These are phyloP conservation scores for Bradypodion ventrale DNA, from an alignment of 2,797 vertebrate species.

Conservation along the genomic window DNA sequence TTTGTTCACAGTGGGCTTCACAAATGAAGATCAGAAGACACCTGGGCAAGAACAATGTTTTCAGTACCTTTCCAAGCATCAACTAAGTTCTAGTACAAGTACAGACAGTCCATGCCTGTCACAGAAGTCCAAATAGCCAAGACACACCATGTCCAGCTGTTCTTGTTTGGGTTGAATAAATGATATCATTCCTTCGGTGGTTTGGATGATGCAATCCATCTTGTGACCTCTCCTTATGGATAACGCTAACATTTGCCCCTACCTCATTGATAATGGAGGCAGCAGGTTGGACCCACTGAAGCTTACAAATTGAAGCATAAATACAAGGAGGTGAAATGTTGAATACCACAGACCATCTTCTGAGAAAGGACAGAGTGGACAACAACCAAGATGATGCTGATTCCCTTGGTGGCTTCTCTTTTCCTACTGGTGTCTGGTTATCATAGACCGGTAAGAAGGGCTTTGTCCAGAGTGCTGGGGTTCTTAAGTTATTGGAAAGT, in stretches of 20 bases:
- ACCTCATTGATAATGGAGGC: not conserved
- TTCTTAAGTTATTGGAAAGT: not conserved
- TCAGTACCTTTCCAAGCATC: not conserved
- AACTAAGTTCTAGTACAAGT: not conserved
- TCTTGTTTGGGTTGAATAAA: not conserved
- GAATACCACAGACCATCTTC: not conserved
- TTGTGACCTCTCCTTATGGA: not conserved
- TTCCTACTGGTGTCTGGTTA: not conserved
- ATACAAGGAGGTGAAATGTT: not conserved
- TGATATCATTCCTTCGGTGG: not conserved
- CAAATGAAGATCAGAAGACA: not conserved
- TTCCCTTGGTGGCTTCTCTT: not conserved
- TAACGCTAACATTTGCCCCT: not conserved
- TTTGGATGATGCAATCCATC: not conserved
- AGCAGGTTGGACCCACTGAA: not conserved
- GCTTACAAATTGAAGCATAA: not conserved
- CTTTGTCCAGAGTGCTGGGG: not conserved
- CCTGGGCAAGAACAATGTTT: not conserved
- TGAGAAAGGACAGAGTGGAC: not conserved
- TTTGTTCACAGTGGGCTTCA: not conserved
- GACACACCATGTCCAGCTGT: not conserved
- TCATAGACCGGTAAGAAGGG: not conserved
- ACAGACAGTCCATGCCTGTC: not conserved
- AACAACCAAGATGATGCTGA: not conserved
- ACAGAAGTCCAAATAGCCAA: not conserved